Percentiles rank a stretch among this genome's conserved stretches.
Conservation (phyloP, 2,797 vertebrate genomes). For the Sciaenops ocellatus region DNA sequence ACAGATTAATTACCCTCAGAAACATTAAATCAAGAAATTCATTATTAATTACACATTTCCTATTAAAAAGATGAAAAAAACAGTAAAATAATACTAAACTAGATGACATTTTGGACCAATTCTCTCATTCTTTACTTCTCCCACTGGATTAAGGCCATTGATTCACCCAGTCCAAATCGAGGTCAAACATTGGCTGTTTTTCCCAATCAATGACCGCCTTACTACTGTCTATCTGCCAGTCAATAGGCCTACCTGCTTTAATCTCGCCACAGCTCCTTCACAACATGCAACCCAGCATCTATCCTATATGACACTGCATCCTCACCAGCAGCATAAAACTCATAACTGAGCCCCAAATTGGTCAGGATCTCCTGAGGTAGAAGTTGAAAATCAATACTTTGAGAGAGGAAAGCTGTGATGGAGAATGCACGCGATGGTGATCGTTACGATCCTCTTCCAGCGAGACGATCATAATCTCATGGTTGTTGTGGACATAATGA, state of each 20-base stretch:
- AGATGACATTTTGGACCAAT: constrained; percentile 1
- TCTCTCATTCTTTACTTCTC: constrained; percentile 34
- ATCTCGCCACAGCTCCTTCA: constrained; percentile 59
- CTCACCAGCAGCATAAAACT: constrained; percentile 33
- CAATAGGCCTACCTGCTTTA: constrained; percentile 77
- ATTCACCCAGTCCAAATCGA: constrained; percentile 63
- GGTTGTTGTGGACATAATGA: neutral
- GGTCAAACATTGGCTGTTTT: constrained; percentile 76
- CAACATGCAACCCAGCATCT: constrained; percentile 39
- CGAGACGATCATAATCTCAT: neutral
- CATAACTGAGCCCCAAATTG: constrained; percentile 38
- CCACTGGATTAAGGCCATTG: constrained; percentile 71
- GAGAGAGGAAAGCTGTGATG: constrained; percentile 1
- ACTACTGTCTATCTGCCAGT: constrained; percentile 65
- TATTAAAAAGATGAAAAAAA: neutral
- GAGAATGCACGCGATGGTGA: neutral
- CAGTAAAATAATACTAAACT: neutral
- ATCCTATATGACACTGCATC: constrained; percentile 33
- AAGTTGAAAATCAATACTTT: constrained; percentile 54
- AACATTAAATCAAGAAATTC: neutral
- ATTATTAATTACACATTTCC: neutral
- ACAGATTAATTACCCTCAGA: neutral
- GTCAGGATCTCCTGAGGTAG: constrained; percentile 50
- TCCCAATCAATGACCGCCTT: constrained; percentile 77
- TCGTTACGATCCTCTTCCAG: neutral